phyloP scores from a whole-genome alignment of 2,797 vertebrate genomes.

The Carcharodon carcharias region DNA sequence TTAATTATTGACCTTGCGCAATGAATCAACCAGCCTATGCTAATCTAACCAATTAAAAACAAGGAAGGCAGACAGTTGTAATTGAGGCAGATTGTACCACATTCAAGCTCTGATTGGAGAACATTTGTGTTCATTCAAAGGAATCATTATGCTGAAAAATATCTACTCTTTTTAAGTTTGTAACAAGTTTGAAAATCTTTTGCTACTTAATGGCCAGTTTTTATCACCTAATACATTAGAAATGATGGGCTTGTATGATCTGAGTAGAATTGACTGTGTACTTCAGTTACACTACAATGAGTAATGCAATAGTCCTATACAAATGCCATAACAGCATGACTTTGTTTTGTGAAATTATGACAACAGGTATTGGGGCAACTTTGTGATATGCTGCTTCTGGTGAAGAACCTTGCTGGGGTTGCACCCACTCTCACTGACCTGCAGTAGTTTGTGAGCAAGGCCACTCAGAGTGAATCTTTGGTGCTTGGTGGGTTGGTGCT shows the following conservation, averaged over 20 bases:
- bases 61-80: background rate
- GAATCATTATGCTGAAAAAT: background rate
- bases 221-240: background rate
- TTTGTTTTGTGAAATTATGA: too few species aligned
- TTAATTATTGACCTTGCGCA: background rate
- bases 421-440: background rate
- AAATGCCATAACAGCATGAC: too few species aligned
- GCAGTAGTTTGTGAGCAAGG: background rate
- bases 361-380: too few species aligned
- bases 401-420: too few species aligned
- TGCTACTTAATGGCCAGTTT: background rate
- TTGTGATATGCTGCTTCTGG: too few species aligned
- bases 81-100: background rate
- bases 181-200: background rate
- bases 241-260: background rate
- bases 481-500: background rate
- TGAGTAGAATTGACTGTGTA: background rate
- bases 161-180: background rate
- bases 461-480: background rate
- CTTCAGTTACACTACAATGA: background rate
- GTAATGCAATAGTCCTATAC: too few species aligned
- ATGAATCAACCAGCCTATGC: background rate
- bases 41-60: background rate
- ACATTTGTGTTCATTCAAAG: constrained; percentile 1
- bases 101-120: background rate